Evolutionary conservation across 2,888 invertebrate genomes (phyloP).

Genomic region (Macrosiphum euphorbiae): DNA sequence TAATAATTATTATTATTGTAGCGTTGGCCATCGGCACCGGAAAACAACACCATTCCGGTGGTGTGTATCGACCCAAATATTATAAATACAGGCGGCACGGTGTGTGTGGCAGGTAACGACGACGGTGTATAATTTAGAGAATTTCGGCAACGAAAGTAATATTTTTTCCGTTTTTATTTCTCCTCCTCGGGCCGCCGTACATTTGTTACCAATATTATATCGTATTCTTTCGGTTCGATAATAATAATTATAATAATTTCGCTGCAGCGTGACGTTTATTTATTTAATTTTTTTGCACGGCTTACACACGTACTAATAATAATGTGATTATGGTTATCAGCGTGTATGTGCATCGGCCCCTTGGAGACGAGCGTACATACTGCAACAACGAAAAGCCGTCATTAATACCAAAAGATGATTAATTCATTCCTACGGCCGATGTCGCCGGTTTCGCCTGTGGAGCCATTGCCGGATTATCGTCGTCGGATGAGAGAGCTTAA

Average conservation of each 20-base stretch:
- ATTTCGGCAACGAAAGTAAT: neutral
- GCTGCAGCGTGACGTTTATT: neutral
- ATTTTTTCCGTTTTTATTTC: neutral
- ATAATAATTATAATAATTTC: neutral
- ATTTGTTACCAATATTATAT: neutral
- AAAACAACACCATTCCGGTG: neutral
- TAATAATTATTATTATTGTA: neutral
- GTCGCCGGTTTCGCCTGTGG: slow-evolving; percentile 6
- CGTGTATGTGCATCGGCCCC: neutral
- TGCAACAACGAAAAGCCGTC: slow-evolving; percentile 24
- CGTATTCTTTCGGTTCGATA: neutral
- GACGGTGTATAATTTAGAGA: neutral
- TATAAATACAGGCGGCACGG: neutral
- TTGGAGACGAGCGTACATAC: neutral
- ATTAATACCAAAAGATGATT: slow-evolving; percentile 52
- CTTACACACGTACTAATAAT: neutral
- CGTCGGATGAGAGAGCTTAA: neutral
- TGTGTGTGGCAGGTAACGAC: neutral
- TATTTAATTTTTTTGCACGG: neutral
- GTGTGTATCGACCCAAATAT: neutral
- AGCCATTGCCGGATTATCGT: neutral
- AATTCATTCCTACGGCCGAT: slow-evolving; percentile 11
- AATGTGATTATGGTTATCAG: neutral
- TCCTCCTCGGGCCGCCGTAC: neutral
- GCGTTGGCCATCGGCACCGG: neutral